phyloP scores from a whole-genome alignment of 53 echinoderm and acorn worm genomes.

The Antedon mediterranea region DNA sequence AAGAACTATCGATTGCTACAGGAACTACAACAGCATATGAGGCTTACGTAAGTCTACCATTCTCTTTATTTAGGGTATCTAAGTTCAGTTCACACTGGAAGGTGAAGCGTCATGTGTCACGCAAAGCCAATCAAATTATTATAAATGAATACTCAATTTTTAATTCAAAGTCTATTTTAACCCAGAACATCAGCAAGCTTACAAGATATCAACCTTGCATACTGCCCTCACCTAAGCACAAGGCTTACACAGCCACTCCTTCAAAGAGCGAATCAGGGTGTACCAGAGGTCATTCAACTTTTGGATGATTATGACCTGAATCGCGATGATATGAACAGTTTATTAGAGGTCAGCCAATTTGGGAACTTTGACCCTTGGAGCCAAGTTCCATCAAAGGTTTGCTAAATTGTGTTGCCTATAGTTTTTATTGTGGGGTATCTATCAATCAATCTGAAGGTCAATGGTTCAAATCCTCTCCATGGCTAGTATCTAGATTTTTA shows the following conservation, averaged over 20 bases:
- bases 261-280: constrained; percentile 49
- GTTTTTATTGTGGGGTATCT: no score
- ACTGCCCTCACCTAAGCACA: constrained; percentile 49
- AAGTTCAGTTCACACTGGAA: no score
- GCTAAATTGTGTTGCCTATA: no score
- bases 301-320: constrained; percentile 72
- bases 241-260: constrained; percentile 60
- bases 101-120: background rate
- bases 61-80: no score
- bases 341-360: constrained; percentile 80
- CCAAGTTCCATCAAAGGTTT: constrained; percentile 59
- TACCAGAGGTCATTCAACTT: constrained; percentile 50
- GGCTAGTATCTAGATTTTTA: no score
- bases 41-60: constrained; percentile 47
- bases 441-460: no score
- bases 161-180: background rate
- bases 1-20: constrained; percentile 76
- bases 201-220: constrained; percentile 50
- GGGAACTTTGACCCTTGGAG: constrained; percentile 61
- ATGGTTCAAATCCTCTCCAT: no score
- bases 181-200: constrained; percentile 38
- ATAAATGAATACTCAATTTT: background rate
- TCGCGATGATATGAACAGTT: constrained; percentile 71
- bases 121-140: background rate
- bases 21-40: constrained; percentile 74